Evolutionary conservation across 2,113 vertebrate genomes (phyloP), one percentile per base, ranked within the genome.

Genomic region (Neolamprologus brichardi): DNA sequence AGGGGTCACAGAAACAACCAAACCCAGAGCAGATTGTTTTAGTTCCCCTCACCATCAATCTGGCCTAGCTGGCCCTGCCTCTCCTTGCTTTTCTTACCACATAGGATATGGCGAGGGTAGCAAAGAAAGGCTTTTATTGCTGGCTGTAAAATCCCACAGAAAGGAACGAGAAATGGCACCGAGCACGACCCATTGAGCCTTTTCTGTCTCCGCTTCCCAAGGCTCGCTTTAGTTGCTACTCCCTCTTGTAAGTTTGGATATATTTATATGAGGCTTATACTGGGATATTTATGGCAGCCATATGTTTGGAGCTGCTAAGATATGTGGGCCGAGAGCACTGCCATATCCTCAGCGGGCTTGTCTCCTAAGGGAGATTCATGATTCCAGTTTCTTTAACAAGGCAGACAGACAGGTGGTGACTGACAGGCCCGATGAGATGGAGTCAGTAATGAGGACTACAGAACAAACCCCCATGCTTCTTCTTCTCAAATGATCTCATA

Each of bases 331-430:
- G 77, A 60, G 87, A 87, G 85, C 20, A 20, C 79, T 82, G 84
- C 82, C 80, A 83, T 83, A 83, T 87, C 60, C 93, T 89, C 93
- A 3, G 49, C 17, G 86, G 88, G 88, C 81, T 88, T 78, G 84
- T 90, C 83, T 94, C 91, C 90, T 87, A 25, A 51, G 91, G 89
- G 90, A 94, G 88, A 90, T 82, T 88, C 91, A 84, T 88, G 84
- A 93, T 93, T 93, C 91, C 46, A 49, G 86, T 84, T 81, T 81
- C 88, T 79, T 85, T 94, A 94, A 95, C 92, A 92, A 93, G 91
- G 88, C 92, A 89, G 79, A 91, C 90, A 92, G 92, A 93, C 94
- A 94, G 93, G 91, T 93, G 90, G 88, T 92, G 94, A 95, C 87
- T 94, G 95, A 95, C 95, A 95, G 92, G 88, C 86, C 87, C 44